Conservation (phyloP, 1,140 invertebrate species). For the Cydia splendana region DNA sequence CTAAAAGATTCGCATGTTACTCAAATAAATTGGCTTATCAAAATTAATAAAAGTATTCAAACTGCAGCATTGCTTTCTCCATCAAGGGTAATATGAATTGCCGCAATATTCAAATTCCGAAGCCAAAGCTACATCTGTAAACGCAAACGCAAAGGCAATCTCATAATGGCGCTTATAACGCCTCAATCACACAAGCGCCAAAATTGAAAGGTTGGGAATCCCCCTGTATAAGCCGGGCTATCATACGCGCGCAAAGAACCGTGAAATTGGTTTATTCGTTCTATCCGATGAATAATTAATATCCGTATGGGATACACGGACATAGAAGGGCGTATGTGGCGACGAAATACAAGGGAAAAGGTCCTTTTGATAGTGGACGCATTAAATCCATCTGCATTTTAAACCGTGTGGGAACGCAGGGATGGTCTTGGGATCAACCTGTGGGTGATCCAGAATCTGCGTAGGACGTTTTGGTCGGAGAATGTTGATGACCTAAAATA, state of each 20-base stretch:
- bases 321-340: background rate
- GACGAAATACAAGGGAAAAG: background rate
- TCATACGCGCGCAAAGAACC: slow-evolving; percentile 74
- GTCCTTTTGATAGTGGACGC: slow-evolving; percentile 38
- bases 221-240: slow-evolving; percentile 55
- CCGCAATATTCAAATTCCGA: background rate
- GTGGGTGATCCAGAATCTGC: slow-evolving; percentile 7
- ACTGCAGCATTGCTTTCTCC: slow-evolving; percentile 34
- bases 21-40: background rate
- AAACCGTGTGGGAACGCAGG: slow-evolving; percentile 56
- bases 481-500: too few relatives aligned
- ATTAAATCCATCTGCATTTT: slow-evolving; percentile 58
- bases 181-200: slow-evolving; percentile 23
- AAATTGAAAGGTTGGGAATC: slow-evolving; percentile 30
- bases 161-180: slow-evolving; percentile 26
- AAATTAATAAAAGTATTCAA: background rate
- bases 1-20: background rate
- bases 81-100: slow-evolving; percentile 31
- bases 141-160: slow-evolving; percentile 15
- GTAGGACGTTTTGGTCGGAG: background rate
- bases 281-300: slow-evolving; percentile 78
- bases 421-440: slow-evolving; percentile 28
- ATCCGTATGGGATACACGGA: slow-evolving; percentile 38
- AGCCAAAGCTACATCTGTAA: background rate
- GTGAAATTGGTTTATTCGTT: slow-evolving; percentile 78